phyloP scores from a whole-genome alignment of 2,797 vertebrate species.

The Fringilla coelebs region DNA sequence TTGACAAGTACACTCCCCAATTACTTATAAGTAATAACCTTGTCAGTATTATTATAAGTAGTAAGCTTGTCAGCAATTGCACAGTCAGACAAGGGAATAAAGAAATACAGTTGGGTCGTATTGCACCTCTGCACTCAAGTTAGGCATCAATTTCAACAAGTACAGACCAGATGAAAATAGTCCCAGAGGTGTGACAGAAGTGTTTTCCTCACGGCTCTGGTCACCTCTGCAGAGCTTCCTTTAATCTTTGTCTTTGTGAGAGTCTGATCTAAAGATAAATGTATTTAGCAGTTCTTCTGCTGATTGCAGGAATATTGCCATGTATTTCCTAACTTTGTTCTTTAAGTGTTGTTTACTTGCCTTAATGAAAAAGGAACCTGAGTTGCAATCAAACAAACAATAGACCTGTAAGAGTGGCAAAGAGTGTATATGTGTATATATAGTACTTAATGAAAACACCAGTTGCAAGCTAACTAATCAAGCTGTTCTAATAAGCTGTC shows the following conservation, averaged over 20 bases:
- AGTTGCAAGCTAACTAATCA: not conserved
- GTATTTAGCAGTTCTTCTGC: not conserved
- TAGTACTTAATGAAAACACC: not conserved
- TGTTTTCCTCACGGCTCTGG: not conserved
- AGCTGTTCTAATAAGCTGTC: not conserved
- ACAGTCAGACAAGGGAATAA: not conserved
- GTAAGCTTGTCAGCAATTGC: not conserved
- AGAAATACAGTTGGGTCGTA: not conserved
- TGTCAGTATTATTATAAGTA: not conserved
- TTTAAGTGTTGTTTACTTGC: not conserved
- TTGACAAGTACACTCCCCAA: not conserved
- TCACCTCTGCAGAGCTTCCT: not conserved
- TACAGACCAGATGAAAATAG: rapidly evolving
- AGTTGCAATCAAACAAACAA: not conserved
- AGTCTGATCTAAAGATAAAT: not conserved
- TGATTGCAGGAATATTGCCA: not conserved
- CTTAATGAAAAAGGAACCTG: not conserved
- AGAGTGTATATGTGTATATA: not conserved
- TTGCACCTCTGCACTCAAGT: not conserved
- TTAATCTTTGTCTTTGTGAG: not conserved
- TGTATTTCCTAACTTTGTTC: not conserved
- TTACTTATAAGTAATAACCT: not conserved
- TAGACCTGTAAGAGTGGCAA: not conserved
- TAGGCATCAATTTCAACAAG: not conserved
- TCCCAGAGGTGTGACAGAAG: not conserved